Percentiles rank a stretch among this genome's conserved stretches.
phyloP scores from a whole-genome alignment of 53 echinoderm and acorn worm species.

The Holothuria leucospilota region DNA sequence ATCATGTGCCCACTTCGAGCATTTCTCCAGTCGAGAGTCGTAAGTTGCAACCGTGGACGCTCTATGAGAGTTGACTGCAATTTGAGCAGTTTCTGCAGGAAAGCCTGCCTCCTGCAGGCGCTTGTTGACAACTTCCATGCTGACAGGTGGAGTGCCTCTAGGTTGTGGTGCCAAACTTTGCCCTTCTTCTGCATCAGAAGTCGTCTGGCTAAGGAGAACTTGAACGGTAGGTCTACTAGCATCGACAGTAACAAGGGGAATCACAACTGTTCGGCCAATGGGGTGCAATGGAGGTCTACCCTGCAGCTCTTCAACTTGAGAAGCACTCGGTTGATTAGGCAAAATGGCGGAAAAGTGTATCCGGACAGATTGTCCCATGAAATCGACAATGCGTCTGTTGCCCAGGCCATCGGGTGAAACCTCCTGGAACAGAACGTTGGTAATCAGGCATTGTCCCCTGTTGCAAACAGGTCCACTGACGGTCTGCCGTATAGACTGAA shows the following conservation, averaged over 20 bases:
- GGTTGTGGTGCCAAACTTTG: neutral
- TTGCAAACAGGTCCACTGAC: too few relatives aligned
- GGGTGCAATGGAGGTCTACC: neutral
- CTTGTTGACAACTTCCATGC: conserved; percentile 13
- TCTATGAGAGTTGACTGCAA: conserved; percentile 11
- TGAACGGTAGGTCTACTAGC: neutral
- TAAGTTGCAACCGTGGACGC: neutral
- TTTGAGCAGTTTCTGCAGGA: conserved; percentile 7
- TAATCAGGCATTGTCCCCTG: too few relatives aligned
- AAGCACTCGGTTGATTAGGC: conserved; percentile 2
- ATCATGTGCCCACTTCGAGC: neutral
- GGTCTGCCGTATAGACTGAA: too few relatives aligned
- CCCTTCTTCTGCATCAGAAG: too few relatives aligned
- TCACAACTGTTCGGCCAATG: conserved; percentile 30
- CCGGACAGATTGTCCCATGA: too few relatives aligned
- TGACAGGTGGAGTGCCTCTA: too few relatives aligned
- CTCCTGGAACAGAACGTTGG: too few relatives aligned
- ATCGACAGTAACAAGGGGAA: conserved; percentile 11
- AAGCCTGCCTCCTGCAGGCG: neutral
- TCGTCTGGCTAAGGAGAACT: neutral
- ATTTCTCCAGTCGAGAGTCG: neutral
- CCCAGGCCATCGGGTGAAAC: too few relatives aligned
- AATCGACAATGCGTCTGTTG: too few relatives aligned
- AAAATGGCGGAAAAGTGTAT: conserved; percentile 29
- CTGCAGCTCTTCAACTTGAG: neutral